Percentiles rank a stretch among this genome's conserved stretches.
phyloP scores from a whole-genome alignment of 2,888 invertebrate genomes.

The Hypsopygia costalis region DNA sequence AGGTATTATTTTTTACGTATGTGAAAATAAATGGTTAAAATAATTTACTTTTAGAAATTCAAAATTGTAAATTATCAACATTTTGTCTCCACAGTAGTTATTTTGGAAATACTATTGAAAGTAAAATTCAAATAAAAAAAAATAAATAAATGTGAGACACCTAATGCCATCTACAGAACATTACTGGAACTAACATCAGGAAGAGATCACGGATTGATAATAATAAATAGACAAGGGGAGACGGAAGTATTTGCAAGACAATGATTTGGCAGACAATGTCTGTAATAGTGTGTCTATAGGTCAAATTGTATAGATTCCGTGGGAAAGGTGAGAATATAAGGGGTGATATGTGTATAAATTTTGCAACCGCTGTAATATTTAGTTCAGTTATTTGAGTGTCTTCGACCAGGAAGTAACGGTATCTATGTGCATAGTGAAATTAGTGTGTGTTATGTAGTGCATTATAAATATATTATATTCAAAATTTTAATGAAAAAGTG shows the following conservation, averaged over 20 bases:
- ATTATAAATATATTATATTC: too few relatives aligned
- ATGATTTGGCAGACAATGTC: constrained; percentile 58
- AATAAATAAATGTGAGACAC: too few relatives aligned
- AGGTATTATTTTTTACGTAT: too few relatives aligned
- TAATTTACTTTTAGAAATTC: too few relatives aligned
- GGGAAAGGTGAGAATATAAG: constrained; percentile 46
- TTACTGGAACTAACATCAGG: constrained; percentile 32
- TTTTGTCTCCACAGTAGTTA: too few relatives aligned
- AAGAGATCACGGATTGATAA: constrained; percentile 22
- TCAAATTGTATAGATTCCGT: constrained; percentile 58
- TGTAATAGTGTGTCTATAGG: constrained; percentile 32
- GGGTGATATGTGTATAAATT: constrained; percentile 67
- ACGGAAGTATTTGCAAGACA: constrained; percentile 61
- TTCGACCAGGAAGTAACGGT: constrained; percentile 64
- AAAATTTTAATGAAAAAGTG: too few relatives aligned
- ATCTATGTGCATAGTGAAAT: constrained; percentile 4
- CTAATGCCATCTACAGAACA: constrained; percentile 42
- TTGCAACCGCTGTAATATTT: constrained; percentile 37
- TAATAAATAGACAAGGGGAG: constrained; percentile 39
- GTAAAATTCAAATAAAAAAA: too few relatives aligned
- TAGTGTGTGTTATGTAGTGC: too few relatives aligned
- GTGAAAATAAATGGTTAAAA: too few relatives aligned
- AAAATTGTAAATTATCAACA: too few relatives aligned
- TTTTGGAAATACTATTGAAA: too few relatives aligned
- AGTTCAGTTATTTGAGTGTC: constrained; percentile 59